phyloP scores from a whole-genome alignment of 1,140 invertebrate genomes.

The Drosophila pachea region DNA sequence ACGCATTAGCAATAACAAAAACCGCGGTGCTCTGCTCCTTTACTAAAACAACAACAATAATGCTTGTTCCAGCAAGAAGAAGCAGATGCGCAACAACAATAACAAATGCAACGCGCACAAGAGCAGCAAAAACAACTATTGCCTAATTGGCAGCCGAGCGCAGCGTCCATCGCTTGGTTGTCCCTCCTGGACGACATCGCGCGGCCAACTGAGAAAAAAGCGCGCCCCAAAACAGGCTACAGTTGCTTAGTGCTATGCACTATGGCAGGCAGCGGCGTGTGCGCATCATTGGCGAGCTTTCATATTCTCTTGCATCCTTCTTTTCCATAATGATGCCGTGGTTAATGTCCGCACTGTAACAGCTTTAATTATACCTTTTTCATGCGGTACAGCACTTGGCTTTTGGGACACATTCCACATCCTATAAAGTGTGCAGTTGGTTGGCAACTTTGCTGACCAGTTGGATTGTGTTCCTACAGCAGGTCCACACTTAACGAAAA shows the following conservation, averaged over 20 bases:
- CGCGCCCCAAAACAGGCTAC: slow-evolving; percentile 41
- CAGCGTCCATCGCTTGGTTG: slow-evolving; percentile 36
- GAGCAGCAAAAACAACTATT: slow-evolving; percentile 3
- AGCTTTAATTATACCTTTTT: slow-evolving; percentile 29
- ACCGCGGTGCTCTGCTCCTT: slow-evolving; percentile 10
- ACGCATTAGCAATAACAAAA: slow-evolving; percentile 29
- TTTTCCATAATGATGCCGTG: neutral
- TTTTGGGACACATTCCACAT: slow-evolving; percentile 27
- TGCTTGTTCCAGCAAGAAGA: neutral
- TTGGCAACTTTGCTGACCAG: neutral
- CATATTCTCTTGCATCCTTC: neutral
- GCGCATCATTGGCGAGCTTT: slow-evolving; percentile 13
- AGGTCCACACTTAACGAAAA: slow-evolving; percentile 10
- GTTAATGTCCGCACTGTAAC: neutral
- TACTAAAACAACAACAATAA: slow-evolving; percentile 27
- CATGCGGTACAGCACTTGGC: neutral
- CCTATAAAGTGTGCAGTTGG: slow-evolving; percentile 10
- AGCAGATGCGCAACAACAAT: slow-evolving; percentile 8
- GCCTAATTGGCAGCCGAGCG: neutral
- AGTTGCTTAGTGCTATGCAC: slow-evolving; percentile 19
- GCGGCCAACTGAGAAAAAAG: slow-evolving; percentile 54
- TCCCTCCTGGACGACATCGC: slow-evolving; percentile 53
- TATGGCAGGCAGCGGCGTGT: slow-evolving; percentile 5
- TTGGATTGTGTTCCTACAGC: neutral
- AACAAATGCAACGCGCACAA: slow-evolving; percentile 2